Conservation (phyloP, 2,888 invertebrate genomes). For the Melinaea marsaeus region DNA sequence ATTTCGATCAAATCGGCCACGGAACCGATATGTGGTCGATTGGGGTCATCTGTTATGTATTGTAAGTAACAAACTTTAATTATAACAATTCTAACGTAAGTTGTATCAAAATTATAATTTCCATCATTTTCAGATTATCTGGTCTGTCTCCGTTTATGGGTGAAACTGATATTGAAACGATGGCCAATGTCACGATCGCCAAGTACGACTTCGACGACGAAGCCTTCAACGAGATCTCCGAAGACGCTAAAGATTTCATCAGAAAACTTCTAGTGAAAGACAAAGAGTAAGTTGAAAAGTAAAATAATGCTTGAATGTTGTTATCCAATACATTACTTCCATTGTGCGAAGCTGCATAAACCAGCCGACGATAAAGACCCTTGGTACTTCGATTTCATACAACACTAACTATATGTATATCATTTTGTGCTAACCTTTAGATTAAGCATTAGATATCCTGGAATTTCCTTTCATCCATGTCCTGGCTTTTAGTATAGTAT, state of each 20-base stretch:
- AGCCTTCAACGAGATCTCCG: conserved; percentile 95
- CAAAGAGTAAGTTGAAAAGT: conserved; percentile 84
- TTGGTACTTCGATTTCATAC: conserved; percentile 60
- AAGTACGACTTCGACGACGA: conserved; percentile 99
- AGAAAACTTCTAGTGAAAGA: conserved; percentile 93
- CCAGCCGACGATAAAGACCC: conserved; percentile 71
- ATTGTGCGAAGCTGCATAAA: conserved; percentile 38
- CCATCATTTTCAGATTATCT: conserved; percentile 81
- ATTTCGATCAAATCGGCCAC: conserved; percentile 97
- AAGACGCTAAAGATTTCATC: conserved; percentile 97
- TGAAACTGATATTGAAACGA: conserved; percentile 96
- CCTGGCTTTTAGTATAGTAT: conserved; percentile 22
- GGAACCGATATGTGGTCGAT: conserved; percentile 99
- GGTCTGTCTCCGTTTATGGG: conserved; percentile 99
- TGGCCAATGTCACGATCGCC: conserved; percentile 98
- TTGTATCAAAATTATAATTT: too few species aligned
- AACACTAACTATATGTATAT: conserved; percentile 60
- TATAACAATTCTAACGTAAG: too few species aligned
- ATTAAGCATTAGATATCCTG: conserved; percentile 11
- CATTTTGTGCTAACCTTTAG: conserved; percentile 29
- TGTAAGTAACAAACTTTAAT: conserved; percentile 83
- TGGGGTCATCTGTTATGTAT: conserved; percentile 97
- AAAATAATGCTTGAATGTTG: conserved; percentile 9
- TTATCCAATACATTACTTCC: conserved; percentile 16
- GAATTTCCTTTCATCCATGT: background rate